These are phyloP conservation scores for Embidobia sp. DNA, from an alignment of 2,888 invertebrate genomes.

Conservation along the genomic window DNA sequence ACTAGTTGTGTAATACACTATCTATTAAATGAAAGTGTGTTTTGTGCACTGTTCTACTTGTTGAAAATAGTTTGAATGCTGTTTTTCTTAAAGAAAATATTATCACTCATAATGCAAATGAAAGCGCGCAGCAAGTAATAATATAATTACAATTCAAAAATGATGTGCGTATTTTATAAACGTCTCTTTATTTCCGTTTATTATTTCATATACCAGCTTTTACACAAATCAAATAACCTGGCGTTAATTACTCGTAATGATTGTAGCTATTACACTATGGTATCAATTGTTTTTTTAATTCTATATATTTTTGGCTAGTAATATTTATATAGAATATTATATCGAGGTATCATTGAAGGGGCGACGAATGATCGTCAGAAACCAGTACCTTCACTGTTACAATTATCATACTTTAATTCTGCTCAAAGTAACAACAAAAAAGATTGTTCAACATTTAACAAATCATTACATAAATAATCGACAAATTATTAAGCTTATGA, in stretches of 20 bases:
- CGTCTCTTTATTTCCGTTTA: constrained; percentile 70
- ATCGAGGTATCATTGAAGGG: constrained; percentile 75
- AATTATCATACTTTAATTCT: constrained; percentile 11
- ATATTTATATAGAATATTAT: constrained; percentile 74
- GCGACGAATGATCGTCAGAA: constrained; percentile 48
- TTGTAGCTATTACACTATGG: constrained; percentile 56
- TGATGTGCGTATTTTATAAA: constrained; percentile 66
- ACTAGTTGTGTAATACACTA: too few relatives aligned
- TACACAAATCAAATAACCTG: constrained; percentile 69
- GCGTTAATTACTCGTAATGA: constrained; percentile 58
- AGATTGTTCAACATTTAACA: constrained; percentile 15
- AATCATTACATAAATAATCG: constrained; percentile 17
- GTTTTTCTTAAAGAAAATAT: too few relatives aligned
- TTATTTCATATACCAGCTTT: constrained; percentile 65
- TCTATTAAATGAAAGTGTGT: too few relatives aligned
- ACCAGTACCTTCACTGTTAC: constrained; percentile 60
- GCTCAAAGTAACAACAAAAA: constrained; percentile 16
- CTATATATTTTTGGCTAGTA: constrained; percentile 75
- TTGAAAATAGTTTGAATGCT: too few relatives aligned
- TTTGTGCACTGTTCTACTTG: too few relatives aligned
- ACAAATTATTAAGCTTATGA: constrained; percentile 1
- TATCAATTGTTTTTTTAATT: constrained; percentile 53
- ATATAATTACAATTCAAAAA: too few relatives aligned
- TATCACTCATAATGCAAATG: too few relatives aligned
- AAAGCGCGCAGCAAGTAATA: too few relatives aligned